phyloP scores from a whole-genome alignment of 1,140 invertebrate genomes.

The Eubasilissa regina region DNA sequence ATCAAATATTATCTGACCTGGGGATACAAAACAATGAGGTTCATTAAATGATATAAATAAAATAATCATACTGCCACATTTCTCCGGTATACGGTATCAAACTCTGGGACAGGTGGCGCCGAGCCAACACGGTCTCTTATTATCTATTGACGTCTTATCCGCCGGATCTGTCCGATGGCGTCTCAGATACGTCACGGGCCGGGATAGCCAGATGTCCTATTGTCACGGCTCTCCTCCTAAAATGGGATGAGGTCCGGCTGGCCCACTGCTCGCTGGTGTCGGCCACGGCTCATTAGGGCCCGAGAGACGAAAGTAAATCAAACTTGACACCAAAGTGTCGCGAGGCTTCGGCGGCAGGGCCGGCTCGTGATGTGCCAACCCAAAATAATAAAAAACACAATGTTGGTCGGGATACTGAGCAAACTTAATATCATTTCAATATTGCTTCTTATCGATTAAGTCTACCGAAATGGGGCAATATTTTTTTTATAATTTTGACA shows the following conservation, averaged over 20 bases:
- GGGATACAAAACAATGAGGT: not conserved
- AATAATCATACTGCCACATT: conserved; percentile 12
- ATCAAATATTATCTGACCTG: not conserved
- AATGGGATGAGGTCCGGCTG: conserved; percentile 51
- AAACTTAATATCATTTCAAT: too few relatives aligned
- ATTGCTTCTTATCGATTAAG: too few relatives aligned
- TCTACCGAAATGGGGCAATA: too few relatives aligned
- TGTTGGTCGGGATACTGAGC: too few relatives aligned
- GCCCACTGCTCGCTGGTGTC: not conserved
- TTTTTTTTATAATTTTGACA: too few relatives aligned
- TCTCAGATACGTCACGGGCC: conserved; percentile 33
- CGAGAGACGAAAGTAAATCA: conserved; percentile 43
- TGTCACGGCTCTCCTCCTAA: conserved; percentile 50
- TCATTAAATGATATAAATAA: not conserved
- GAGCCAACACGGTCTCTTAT: conserved; percentile 29
- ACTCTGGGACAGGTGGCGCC: conserved; percentile 30
- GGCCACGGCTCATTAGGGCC: conserved; percentile 42
- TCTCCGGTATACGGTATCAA: not conserved
- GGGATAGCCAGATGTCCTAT: conserved; percentile 43
- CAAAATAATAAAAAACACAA: too few relatives aligned
- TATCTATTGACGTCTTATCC: conserved; percentile 38
- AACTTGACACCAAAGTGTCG: conserved; percentile 38
- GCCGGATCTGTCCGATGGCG: conserved; percentile 32
- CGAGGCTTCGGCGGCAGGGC: not conserved
- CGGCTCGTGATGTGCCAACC: not conserved